These are phyloP conservation scores for Tachysurus fulvidraco DNA, from an alignment of 2,113 vertebrate genomes.

Conservation along the genomic window DNA sequence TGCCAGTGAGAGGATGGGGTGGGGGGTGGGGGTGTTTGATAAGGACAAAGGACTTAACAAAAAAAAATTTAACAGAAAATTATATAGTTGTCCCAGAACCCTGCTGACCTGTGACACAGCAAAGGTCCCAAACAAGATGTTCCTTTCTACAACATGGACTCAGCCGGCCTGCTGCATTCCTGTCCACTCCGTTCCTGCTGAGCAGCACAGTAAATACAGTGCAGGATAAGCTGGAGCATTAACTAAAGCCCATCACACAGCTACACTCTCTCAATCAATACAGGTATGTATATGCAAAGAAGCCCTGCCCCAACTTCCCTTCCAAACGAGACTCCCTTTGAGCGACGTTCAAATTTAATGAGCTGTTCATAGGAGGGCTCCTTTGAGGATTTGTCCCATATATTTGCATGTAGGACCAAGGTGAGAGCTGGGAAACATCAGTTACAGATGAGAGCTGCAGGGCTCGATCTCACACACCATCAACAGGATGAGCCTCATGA, in stretches of 20 bases:
- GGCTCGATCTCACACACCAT: slow-evolving; percentile 30
- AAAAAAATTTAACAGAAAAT: background rate
- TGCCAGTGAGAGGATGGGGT: slow-evolving; percentile 4
- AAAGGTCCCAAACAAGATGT: slow-evolving; percentile 43
- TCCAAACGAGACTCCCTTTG: slow-evolving; percentile 40
- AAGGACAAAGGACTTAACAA: background rate
- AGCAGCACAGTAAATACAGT: slow-evolving; percentile 48
- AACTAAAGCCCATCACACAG: slow-evolving; percentile 25
- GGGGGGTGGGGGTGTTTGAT: too few relatives aligned
- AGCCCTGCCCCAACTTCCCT: slow-evolving; percentile 44
- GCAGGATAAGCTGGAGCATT: slow-evolving; percentile 34
- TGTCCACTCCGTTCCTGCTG: slow-evolving; percentile 10
- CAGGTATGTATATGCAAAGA: slow-evolving; percentile 57
- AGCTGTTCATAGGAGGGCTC: slow-evolving; percentile 35
- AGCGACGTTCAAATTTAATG: slow-evolving; percentile 54
- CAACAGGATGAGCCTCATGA: slow-evolving; percentile 57
- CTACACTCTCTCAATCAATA: slow-evolving; percentile 42
- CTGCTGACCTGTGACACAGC: slow-evolving; percentile 30
- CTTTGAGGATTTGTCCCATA: slow-evolving; percentile 28
- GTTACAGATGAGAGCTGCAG: slow-evolving; percentile 26
- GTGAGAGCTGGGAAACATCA: slow-evolving; percentile 48
- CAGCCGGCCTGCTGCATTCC: slow-evolving; percentile 26
- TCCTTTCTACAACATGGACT: slow-evolving; percentile 42
- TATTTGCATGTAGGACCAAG: slow-evolving; percentile 51
- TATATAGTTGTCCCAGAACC: slow-evolving; percentile 20